Percentiles rank a stretch among this genome's conserved stretches.
phyloP scores from a whole-genome alignment of 1,140 invertebrate genomes.

The Eupristina koningsbergeri region DNA sequence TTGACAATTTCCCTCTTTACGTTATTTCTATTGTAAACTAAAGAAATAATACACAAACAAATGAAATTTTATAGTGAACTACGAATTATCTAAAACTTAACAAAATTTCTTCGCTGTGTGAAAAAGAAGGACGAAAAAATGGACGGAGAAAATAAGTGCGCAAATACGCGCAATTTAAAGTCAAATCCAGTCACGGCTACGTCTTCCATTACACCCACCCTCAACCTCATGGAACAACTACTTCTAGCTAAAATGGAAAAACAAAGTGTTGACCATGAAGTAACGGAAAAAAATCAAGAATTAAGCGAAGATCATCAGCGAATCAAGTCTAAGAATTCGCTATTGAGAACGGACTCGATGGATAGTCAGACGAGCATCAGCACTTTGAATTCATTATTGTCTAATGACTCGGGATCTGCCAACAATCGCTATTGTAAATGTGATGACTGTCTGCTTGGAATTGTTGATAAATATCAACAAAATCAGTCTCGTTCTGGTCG shows the following conservation, averaged over 20 bases:
- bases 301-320: not conserved
- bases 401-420: conserved; percentile 74
- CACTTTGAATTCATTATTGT: conserved; percentile 77
- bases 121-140: not conserved
- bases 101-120: not conserved
- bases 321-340: conserved; percentile 56
- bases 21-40: not conserved
- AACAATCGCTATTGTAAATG: conserved; percentile 78
- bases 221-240: conserved; percentile 82
- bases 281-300: conserved; percentile 13
- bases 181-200: not conserved
- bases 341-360: conserved; percentile 82
- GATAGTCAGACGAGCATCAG: conserved; percentile 85
- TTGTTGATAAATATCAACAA: conserved; percentile 81
- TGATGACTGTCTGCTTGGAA: conserved; percentile 87
- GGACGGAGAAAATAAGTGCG: conserved; percentile 32
- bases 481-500: conserved; percentile 72
- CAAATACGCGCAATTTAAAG: conserved; percentile 2
- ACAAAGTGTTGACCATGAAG: conserved; percentile 59
- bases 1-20: not conserved
- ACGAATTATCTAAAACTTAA: not conserved
- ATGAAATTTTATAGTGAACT: not conserved
- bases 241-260: conserved; percentile 84
- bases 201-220: conserved; percentile 74
- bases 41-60: not conserved